Evolutionary conservation across 2,113 vertebrate genomes (phyloP).

Genomic region (Todiramphus chloris): DNA sequence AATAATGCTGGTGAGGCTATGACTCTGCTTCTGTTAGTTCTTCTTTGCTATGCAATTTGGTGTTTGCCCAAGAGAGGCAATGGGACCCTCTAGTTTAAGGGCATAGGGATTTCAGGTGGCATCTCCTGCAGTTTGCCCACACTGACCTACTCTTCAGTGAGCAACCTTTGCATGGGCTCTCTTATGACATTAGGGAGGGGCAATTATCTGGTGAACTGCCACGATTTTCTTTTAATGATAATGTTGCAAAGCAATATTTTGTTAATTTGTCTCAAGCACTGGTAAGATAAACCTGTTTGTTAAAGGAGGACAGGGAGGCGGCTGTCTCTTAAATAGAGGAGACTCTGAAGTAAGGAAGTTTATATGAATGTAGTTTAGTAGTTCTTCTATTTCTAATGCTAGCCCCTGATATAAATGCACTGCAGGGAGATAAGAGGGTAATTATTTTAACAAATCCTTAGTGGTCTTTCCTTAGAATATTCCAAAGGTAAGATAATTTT

Average conservation of each 20-base stretch:
- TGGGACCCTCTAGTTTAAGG: neutral
- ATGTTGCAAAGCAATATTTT: neutral
- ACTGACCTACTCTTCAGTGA: neutral
- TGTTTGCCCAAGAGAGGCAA: neutral
- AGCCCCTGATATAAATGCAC: neutral
- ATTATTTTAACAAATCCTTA: neutral
- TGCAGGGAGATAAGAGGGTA: neutral
- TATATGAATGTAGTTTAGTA: neutral
- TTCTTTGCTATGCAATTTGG: neutral
- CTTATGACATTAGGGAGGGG: neutral
- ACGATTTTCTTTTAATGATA: neutral
- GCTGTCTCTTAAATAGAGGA: neutral
- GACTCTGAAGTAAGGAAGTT: neutral
- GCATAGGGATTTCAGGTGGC: neutral
- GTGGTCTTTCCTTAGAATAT: neutral
- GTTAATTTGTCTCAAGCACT: neutral
- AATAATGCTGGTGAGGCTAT: neutral
- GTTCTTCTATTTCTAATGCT: neutral
- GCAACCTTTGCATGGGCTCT: neutral
- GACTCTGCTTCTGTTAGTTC: neutral
- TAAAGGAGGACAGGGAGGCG: neutral
- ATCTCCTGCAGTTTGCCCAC: rapidly evolving
- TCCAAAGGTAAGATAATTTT: neutral
- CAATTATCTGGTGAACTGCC: neutral
- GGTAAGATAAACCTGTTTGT: neutral